Percentiles rank a stretch among this genome's conserved stretches.
Evolutionary conservation across 2,797 vertebrate genomes (phyloP).

Genomic region (Megaceryle alcyon): DNA sequence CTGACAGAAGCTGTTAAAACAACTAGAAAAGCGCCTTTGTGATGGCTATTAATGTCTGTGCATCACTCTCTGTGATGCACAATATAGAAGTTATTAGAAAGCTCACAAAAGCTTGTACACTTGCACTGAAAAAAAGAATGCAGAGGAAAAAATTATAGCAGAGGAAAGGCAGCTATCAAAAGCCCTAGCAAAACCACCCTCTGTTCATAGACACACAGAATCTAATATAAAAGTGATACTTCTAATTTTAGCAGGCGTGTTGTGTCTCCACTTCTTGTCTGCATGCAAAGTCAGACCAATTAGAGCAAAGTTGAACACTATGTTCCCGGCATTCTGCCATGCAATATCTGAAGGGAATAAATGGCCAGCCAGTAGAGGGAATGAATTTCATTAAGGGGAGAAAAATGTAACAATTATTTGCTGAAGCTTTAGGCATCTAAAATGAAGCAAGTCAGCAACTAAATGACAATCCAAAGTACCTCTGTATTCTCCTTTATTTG

Average conservation of each 20-base stretch:
- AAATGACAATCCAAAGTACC: not conserved
- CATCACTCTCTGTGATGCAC: not conserved
- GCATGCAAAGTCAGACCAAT: conserved; percentile 50
- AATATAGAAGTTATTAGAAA: not conserved
- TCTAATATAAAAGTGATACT: not conserved
- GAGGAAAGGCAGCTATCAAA: conserved; percentile 27
- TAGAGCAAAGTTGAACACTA: conserved; percentile 45
- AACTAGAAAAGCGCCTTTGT: not conserved
- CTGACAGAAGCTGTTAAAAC: not conserved
- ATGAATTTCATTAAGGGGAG: conserved; percentile 21
- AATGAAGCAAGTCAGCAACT: conserved; percentile 21
- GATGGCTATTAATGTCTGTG: not conserved
- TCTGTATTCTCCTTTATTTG: not conserved
- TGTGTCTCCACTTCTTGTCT: conserved; percentile 41
- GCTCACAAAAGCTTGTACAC: not conserved
- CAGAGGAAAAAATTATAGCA: not conserved
- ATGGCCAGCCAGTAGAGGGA: not conserved
- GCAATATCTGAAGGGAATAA: conserved; percentile 29
- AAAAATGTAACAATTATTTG: conserved; percentile 35
- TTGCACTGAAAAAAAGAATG: not conserved
- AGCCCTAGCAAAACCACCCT: not conserved
- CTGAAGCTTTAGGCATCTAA: not conserved
- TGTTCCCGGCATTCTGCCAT: conserved; percentile 27
- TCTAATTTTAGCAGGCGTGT: conserved; percentile 42
- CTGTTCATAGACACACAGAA: not conserved